These are phyloP conservation scores for Otis tarda DNA, from an alignment of 2,113 vertebrate genomes.

Conservation along the genomic window DNA sequence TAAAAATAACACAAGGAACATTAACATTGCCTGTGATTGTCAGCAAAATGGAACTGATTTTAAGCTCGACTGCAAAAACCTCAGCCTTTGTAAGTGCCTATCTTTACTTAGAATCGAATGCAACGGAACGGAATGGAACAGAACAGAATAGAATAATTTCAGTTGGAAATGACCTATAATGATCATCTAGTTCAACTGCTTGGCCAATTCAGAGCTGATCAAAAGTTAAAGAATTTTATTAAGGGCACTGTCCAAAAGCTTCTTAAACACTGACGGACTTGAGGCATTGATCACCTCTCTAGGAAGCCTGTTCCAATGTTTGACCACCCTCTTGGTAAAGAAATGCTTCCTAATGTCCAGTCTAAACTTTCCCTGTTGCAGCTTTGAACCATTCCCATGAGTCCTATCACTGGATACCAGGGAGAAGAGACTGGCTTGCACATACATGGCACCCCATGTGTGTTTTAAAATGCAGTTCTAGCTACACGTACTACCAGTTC, in stretches of 20 bases:
- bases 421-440: not conserved
- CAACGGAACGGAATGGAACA: too few species aligned
- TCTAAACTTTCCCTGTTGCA: not conserved
- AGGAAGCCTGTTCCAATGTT: not conserved
- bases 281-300: rapidly evolving
- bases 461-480: not conserved
- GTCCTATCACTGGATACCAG: rapidly evolving
- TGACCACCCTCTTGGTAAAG: rapidly evolving
- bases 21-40: not conserved
- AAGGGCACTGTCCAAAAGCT: not conserved
- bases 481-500: not conserved
- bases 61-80: rapidly evolving
- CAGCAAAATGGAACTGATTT: not conserved
- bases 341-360: not conserved
- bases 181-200: not conserved
- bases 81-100: not conserved
- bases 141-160: not conserved
- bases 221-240: not conserved
- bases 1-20: not conserved
- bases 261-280: not conserved
- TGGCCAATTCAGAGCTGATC: not conserved
- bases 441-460: rapidly evolving
- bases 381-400: not conserved
- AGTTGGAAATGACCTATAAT: not conserved
- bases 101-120: not conserved